Conservation (phyloP, 2,888 invertebrate species). For the Ornithoptera alexandrae region DNA sequence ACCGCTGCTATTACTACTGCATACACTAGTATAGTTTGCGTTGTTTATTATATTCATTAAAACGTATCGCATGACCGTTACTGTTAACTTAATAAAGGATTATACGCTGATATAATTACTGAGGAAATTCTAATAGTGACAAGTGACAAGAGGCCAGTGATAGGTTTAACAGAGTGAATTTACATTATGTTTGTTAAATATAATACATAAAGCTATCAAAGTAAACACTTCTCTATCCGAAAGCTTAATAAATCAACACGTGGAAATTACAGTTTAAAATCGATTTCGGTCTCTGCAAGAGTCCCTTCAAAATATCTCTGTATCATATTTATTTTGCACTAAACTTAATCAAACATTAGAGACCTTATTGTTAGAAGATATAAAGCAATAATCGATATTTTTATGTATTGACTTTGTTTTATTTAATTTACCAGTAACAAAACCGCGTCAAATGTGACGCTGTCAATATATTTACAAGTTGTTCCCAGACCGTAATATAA, state of each 20-base stretch:
- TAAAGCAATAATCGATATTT: too few relatives aligned
- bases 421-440: too few relatives aligned
- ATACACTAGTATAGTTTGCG: too few relatives aligned
- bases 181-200: conserved; percentile 5
- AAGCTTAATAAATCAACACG: conserved; percentile 24
- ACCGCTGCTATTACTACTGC: too few relatives aligned
- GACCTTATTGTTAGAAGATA: too few relatives aligned
- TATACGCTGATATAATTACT: background rate
- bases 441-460: too few relatives aligned
- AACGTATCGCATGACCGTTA: background rate
- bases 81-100: background rate
- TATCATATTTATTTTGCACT: background rate
- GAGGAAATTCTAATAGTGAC: background rate
- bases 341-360: background rate
- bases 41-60: too few relatives aligned
- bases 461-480: too few relatives aligned
- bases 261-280: conserved; percentile 18
- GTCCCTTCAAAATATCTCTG: background rate
- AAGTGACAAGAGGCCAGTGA: background rate
- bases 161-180: conserved; percentile 13
- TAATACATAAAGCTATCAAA: conserved; percentile 7
- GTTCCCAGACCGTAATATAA: too few relatives aligned
- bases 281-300: background rate
- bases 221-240: conserved; percentile 13
- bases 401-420: too few relatives aligned